These are phyloP conservation scores for Tanytarsus gracilentus DNA, from an alignment of 2,888 invertebrate genomes.

Conservation along the genomic window DNA sequence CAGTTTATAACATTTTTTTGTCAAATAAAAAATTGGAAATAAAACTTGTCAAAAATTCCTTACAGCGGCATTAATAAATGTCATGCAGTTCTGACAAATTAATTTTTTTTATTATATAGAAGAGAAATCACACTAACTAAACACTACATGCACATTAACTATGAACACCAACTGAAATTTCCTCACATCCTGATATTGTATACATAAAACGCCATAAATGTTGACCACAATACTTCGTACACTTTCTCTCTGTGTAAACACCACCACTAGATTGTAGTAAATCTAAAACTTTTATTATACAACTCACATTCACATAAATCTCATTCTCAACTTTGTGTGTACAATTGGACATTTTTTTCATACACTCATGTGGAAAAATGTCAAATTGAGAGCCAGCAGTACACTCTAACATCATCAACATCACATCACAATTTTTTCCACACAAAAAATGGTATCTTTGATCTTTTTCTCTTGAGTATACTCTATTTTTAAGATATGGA, in stretches of 20 bases:
- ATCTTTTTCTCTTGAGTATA: not conserved
- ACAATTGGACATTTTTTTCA: not conserved
- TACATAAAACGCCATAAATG: not conserved
- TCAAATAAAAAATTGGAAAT: not conserved
- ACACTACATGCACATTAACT: not conserved
- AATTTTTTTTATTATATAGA: not conserved
- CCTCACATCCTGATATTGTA: not conserved
- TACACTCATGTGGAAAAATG: not conserved
- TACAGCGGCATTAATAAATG: not conserved
- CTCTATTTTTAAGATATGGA: not conserved
- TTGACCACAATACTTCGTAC: too few relatives aligned
- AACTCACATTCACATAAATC: not conserved
- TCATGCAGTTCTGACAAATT: slow-evolving; percentile 9
- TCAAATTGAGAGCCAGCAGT: not conserved
- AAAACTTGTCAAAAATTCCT: slow-evolving; percentile 2
- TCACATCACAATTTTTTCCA: not conserved
- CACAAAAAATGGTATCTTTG: not conserved
- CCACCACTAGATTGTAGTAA: slow-evolving; percentile 9
- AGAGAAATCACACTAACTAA: not conserved
- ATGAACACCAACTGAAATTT: not conserved
- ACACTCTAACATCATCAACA: not conserved
- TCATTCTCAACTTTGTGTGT: not conserved
- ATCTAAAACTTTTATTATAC: not conserved
- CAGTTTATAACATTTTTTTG: not conserved
- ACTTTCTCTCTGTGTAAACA: not conserved